These are phyloP conservation scores for Drosophila siamana DNA, from an alignment of 2,888 invertebrate species.

Conservation along the genomic window DNA sequence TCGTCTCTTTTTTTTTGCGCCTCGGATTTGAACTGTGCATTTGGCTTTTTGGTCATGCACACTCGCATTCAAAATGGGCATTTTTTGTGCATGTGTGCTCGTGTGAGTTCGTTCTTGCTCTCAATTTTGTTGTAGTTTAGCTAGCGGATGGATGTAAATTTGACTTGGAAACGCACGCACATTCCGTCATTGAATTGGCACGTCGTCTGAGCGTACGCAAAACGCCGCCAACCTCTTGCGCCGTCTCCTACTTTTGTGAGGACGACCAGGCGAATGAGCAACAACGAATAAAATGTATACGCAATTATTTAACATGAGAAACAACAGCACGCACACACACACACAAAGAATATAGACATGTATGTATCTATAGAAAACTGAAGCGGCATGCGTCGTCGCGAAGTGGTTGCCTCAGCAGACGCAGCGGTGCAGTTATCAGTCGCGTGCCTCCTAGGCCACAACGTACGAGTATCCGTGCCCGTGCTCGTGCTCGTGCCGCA, in stretches of 20 bases:
- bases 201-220: constrained; percentile 47
- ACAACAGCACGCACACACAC: constrained; percentile 33
- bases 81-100: constrained; percentile 4
- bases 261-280: constrained; percentile 13
- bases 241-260: constrained; percentile 1
- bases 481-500: constrained; percentile 43
- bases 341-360: neutral
- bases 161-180: constrained; percentile 62
- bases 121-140: constrained; percentile 53
- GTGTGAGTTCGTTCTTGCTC: constrained; percentile 32
- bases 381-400: constrained; percentile 38
- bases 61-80: constrained; percentile 1
- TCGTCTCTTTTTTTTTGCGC: constrained; percentile 13
- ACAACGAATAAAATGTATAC: constrained; percentile 74
- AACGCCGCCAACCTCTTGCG: constrained; percentile 11
- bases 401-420: constrained; percentile 63
- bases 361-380: neutral
- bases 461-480: constrained; percentile 62
- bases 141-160: constrained; percentile 50
- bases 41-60: constrained; percentile 38
- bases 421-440: constrained; percentile 72
- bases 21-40: constrained; percentile 31
- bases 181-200: constrained; percentile 70
- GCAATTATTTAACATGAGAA: constrained; percentile 79
- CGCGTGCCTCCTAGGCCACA: constrained; percentile 77